phyloP scores from a whole-genome alignment of 2,113 vertebrate species.

The Myrmecophaga tridactyla region DNA sequence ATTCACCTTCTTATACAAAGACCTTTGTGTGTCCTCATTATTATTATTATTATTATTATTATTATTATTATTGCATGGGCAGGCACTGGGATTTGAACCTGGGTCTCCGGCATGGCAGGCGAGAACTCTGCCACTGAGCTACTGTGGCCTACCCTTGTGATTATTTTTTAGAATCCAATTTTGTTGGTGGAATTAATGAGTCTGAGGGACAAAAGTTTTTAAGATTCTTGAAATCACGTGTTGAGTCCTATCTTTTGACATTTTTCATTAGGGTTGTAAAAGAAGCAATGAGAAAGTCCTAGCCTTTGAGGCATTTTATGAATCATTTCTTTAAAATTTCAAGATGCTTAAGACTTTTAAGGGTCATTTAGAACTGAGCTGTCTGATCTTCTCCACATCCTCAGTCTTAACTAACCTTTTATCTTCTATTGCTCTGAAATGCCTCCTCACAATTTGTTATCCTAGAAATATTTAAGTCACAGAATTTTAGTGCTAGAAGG shows the following conservation, averaged over 20 bases:
- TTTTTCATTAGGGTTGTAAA: slow-evolving; percentile 9
- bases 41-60: too few relatives aligned
- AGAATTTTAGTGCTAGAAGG: neutral
- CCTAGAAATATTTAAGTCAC: neutral
- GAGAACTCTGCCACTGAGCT: too few relatives aligned
- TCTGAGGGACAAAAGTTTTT: slow-evolving; percentile 5
- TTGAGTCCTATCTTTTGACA: neutral
- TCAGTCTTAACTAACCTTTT: neutral
- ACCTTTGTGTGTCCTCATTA: neutral
- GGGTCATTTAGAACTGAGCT: neutral
- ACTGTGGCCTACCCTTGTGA: too few relatives aligned
- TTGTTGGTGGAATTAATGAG: slow-evolving; percentile 28
- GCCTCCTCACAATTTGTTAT: neutral
- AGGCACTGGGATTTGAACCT: too few relatives aligned
- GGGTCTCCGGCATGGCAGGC: too few relatives aligned
- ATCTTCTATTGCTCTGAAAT: neutral
- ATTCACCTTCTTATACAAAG: neutral
- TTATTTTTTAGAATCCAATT: slow-evolving; percentile 36
- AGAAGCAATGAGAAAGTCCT: neutral
- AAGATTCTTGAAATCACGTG: neutral
- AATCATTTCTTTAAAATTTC: neutral
- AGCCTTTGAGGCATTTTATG: neutral
- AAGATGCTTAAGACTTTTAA: neutral
- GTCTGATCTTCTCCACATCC: neutral
- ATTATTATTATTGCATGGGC: too few relatives aligned